Percentiles rank a stretch among this genome's conserved stretches.
Evolutionary conservation across 2,888 invertebrate genomes (phyloP).

Genomic region (Bellardia pandia): DNA sequence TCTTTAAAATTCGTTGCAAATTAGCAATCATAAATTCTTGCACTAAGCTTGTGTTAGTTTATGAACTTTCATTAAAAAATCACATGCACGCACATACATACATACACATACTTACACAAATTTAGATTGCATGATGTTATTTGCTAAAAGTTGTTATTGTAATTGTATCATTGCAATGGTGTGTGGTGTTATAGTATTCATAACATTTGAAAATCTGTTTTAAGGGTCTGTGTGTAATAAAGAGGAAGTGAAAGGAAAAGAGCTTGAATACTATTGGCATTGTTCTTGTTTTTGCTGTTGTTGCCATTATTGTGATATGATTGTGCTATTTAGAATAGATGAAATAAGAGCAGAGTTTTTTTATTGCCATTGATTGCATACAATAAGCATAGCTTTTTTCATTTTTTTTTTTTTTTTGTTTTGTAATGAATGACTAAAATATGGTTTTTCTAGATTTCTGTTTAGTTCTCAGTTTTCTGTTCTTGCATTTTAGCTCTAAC

Average conservation of each 20-base stretch:
- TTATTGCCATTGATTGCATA: constrained; percentile 60
- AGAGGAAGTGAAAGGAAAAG: neutral
- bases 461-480: constrained; percentile 5
- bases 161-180: constrained; percentile 31
- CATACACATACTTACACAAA: neutral
- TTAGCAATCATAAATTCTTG: constrained; percentile 13
- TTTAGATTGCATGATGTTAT: constrained; percentile 55
- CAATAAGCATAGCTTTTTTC: constrained; percentile 27
- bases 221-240: constrained; percentile 1
- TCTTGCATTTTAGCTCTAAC: neutral
- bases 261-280: neutral
- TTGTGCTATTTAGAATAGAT: constrained; percentile 52
- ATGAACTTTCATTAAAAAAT: constrained; percentile 44
- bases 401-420: neutral
- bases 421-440: constrained; percentile 35
- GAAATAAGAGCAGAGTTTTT: constrained; percentile 51
- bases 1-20: neutral
- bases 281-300: neutral
- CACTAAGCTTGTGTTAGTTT: constrained; percentile 20
- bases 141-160: constrained; percentile 32
- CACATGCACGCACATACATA: neutral
- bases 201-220: neutral
- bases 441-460: constrained; percentile 13
- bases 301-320: constrained; percentile 45
- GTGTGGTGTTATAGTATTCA: neutral